phyloP scores from a whole-genome alignment of 2,888 invertebrate species.

The Bhutanitis thaidina region DNA sequence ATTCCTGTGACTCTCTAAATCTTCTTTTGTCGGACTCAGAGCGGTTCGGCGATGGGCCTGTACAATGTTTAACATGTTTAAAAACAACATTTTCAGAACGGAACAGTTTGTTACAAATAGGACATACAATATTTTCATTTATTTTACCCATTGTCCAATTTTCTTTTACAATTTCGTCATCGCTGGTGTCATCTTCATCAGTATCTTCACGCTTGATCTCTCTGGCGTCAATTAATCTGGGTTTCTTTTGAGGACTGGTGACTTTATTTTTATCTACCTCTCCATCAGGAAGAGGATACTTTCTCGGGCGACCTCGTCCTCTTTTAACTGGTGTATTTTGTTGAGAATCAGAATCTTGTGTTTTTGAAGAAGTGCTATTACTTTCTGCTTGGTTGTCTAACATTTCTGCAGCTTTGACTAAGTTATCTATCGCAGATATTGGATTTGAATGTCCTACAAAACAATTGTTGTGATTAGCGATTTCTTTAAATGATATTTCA shows the following conservation, averaged over 20 bases:
- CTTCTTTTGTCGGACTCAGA: constrained; percentile 64
- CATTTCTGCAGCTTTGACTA: constrained; percentile 71
- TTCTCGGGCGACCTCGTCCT: constrained; percentile 68
- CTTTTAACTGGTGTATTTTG: constrained; percentile 58
- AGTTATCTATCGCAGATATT: constrained; percentile 66
- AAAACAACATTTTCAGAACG: constrained; percentile 74
- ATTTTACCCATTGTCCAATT: constrained; percentile 79
- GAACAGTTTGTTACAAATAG: constrained; percentile 72
- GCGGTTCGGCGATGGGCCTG: constrained; percentile 67
- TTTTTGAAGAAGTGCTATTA: constrained; percentile 29
- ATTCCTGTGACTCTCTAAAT: constrained; percentile 51
- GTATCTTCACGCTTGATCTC: constrained; percentile 38
- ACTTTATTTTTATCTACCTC: constrained; percentile 36
- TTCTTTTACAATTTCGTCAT: constrained; percentile 55
- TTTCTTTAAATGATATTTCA: constrained; percentile 37
- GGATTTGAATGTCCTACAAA: constrained; percentile 41
- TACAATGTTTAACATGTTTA: constrained; percentile 76
- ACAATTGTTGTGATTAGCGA: constrained; percentile 35
- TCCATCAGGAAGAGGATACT: constrained; percentile 60
- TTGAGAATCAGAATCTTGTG: constrained; percentile 34
- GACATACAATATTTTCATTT: constrained; percentile 73
- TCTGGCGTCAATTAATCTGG: constrained; percentile 52
- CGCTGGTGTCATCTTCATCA: constrained; percentile 45
- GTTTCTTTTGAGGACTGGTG: constrained; percentile 60
- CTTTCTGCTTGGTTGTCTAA: constrained; percentile 62